A percentile compares a stretch with the other conserved stretches of the same genome.
Conservation (phyloP, 2,113 vertebrate species). For the Nesoenas mayeri region DNA sequence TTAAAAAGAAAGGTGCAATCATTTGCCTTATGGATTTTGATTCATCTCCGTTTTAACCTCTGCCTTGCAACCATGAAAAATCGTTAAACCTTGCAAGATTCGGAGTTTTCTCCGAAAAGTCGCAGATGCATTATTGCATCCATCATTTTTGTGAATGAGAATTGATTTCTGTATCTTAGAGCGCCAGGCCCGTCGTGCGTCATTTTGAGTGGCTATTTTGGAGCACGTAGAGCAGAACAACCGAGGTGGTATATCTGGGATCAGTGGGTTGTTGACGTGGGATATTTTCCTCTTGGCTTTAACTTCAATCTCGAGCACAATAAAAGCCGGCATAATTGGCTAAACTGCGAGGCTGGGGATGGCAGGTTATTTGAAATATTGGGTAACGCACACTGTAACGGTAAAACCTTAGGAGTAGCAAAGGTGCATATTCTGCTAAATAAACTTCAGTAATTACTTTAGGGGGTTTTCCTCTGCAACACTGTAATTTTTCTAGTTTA, state of each 20-base stretch:
- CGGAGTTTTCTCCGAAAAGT: background rate
- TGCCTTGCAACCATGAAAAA: background rate
- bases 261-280: background rate
- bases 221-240: background rate
- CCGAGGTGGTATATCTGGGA: background rate
- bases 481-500: conserved; percentile 62
- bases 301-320: background rate
- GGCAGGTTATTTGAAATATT: conserved; percentile 26
- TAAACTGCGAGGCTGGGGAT: background rate
- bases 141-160: background rate
- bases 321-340: background rate
- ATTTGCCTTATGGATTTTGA: background rate
- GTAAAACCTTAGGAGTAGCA: conserved; percentile 47
- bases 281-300: conserved; percentile 14
- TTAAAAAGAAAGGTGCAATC: background rate
- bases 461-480: conserved; percentile 63
- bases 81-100: background rate
- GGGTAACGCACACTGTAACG: background rate
- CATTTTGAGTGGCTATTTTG: background rate
- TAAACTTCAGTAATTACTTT: conserved; percentile 64
- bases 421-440: conserved; percentile 62
- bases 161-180: background rate
- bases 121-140: background rate
- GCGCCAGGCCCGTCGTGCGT: accelerated
- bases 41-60: background rate